Percentiles rank a stretch among this genome's conserved stretches.
Conservation (phyloP, 92 coral and sea anemone genomes). For the Umimayanthus kanabou region DNA sequence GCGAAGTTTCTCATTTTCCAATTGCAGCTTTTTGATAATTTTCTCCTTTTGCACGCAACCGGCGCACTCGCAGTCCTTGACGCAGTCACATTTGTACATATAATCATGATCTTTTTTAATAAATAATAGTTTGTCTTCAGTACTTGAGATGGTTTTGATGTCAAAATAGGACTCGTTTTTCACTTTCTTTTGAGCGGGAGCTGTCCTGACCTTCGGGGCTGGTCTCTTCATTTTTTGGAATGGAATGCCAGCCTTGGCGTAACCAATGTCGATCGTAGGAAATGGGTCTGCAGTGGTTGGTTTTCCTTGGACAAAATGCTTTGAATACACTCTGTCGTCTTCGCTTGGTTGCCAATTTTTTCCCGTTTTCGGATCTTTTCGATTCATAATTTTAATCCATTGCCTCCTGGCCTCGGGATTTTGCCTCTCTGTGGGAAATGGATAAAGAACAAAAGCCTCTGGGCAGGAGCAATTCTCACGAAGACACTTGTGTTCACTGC, state of each 20-base stretch:
- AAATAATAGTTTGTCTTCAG: no score
- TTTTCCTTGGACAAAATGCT: neutral
- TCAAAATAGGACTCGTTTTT: no score
- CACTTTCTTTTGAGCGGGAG: no score
- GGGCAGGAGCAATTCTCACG: neutral
- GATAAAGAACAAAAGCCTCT: neutral
- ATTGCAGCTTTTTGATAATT: no score
- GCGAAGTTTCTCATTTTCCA: no score
- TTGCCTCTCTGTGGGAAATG: neutral
- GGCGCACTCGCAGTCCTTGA: no score
- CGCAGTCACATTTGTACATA: no score
- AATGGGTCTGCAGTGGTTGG: neutral
- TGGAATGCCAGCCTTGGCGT: neutral
- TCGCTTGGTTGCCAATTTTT: slow-evolving; percentile 18
- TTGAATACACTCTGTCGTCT: slow-evolving; percentile 6
- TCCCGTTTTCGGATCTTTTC: neutral
- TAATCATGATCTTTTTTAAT: no score
- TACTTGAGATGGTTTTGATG: no score
- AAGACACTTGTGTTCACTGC: neutral
- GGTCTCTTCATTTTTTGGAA: no score
- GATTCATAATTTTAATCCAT: neutral
- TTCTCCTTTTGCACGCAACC: no score
- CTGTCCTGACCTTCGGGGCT: no score
- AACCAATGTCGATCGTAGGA: neutral
- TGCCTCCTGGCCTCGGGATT: slow-evolving; percentile 5